Base-by-base conservation (phyloP, 2,113 vertebrate genomes). In the Anoura caudifer region DNA sequence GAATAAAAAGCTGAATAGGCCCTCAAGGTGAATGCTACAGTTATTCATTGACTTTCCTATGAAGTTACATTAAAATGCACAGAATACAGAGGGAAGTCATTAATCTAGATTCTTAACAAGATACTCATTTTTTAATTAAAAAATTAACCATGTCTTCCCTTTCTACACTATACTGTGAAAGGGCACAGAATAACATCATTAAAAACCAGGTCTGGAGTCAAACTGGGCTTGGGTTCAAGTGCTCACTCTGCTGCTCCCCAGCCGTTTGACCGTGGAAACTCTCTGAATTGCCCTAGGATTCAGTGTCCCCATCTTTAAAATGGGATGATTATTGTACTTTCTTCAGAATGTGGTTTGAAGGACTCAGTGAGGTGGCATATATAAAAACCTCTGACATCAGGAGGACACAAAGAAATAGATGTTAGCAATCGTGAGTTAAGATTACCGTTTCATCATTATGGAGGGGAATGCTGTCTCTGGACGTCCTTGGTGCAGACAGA, bases 51-150 rank as follows among this genome's bases (percentile, higher is more conserved):
- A 94, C 93, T 97, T 98, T 95, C 77, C 69, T 92, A 96, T 94
- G 92, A 98, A 14, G 20, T 95, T 97, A 96, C 88, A 97, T 97
- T 96, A 97, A 97, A 97, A 98, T 98, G 97, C 85, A 97, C 76
- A 91, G 97, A 90, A 50, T 77, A 61, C 79, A 1, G 43, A 69
- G 69, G 73, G 82, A 94, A 94, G 94, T 97, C 95, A 97, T 69
- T 75, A 65, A 75, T 72, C 22, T 92, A 56, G 43, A 95, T 61
- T 91, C 56, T 54, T 86, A 89, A 47, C 3, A 81, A 80, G 73
- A 41, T 73, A 67, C 3, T 95, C 16, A 36, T 38, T 33, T n/a
- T 87, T 76, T 41, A 84, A 72, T 85, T 56, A 13, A 59, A 90
- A 43, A 52, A 36, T 3, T 43, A 76, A 28, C 9, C 13, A 50